A percentile compares a stretch with the other conserved stretches of the same genome.
Evolutionary conservation across 1,140 invertebrate genomes (phyloP).

Genomic region (Rhyacophila brunnea): DNA sequence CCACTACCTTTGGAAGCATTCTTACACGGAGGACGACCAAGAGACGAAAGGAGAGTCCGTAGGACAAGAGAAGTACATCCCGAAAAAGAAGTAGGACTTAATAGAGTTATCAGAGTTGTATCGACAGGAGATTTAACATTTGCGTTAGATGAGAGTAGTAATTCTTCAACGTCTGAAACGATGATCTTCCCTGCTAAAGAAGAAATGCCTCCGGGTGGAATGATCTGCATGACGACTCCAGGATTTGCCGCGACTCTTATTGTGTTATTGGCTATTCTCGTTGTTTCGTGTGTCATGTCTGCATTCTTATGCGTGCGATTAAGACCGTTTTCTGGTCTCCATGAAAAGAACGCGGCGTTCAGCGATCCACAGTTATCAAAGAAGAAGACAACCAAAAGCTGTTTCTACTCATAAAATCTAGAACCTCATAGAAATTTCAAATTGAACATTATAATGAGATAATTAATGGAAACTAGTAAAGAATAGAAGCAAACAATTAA

Average conservation of each 20-base stretch:
- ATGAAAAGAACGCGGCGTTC: constrained; percentile 53
- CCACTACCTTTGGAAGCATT: constrained; percentile 63
- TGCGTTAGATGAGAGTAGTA: constrained; percentile 62
- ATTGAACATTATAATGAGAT: no score
- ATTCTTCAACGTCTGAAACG: constrained; percentile 57
- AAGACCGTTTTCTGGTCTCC: constrained; percentile 62
- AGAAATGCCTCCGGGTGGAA: constrained; percentile 52
- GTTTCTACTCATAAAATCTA: constrained; percentile 54
- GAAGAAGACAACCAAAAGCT: constrained; percentile 47
- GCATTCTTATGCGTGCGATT: constrained; percentile 79
- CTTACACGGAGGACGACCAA: constrained; percentile 60
- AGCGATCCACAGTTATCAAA: constrained; percentile 39
- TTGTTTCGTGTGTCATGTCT: constrained; percentile 81
- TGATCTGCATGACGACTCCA: constrained; percentile 90
- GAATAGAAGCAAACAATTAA: no score
- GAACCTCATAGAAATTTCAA: constrained; percentile 12
- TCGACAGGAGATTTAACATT: constrained; percentile 84
- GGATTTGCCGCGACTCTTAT: constrained; percentile 84
- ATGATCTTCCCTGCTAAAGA: constrained; percentile 66
- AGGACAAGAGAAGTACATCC: constrained; percentile 63
- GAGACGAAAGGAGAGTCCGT: constrained; percentile 72
- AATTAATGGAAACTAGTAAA: no score
- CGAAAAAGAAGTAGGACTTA: constrained; percentile 78
- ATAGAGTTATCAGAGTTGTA: constrained; percentile 80
- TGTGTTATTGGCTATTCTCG: constrained; percentile 73